Conservation (phyloP, 1,140 invertebrate genomes). For the Brachionus sp. region DNA sequence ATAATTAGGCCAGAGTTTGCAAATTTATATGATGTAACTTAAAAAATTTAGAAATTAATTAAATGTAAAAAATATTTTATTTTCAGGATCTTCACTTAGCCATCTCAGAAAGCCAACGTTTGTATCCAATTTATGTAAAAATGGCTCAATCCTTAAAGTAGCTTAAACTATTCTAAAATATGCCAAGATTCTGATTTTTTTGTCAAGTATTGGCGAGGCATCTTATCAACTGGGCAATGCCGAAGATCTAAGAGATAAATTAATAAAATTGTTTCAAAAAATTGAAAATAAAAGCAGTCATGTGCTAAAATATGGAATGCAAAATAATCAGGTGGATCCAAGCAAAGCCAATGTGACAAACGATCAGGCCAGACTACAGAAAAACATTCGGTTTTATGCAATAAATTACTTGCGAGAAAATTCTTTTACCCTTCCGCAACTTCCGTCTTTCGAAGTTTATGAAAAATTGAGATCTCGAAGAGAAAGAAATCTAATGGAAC, state of each 20-base stretch:
- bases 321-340: not conserved
- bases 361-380: slow-evolving; percentile 1
- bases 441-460: slow-evolving; percentile 14
- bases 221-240: slow-evolving; percentile 78
- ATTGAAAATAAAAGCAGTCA: slow-evolving; percentile 69
- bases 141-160: slow-evolving; percentile 72
- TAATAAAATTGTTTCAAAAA: slow-evolving; percentile 78
- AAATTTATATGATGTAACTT: slow-evolving; percentile 50
- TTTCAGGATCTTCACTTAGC: slow-evolving; percentile 66
- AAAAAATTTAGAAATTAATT: slow-evolving; percentile 48
- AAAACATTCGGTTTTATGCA: slow-evolving; percentile 21
- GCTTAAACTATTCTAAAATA: slow-evolving; percentile 52
- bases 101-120: slow-evolving; percentile 71
- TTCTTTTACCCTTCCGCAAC: slow-evolving; percentile 14
- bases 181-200: slow-evolving; percentile 49
- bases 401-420: slow-evolving; percentile 38
- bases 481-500: slow-evolving; percentile 4
- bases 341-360: not conserved
- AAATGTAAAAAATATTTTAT: not conserved
- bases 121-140: slow-evolving; percentile 77
- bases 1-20: slow-evolving; percentile 22
- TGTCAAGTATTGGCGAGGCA: slow-evolving; percentile 74
- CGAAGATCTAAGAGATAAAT: slow-evolving; percentile 72
- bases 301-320: not conserved
- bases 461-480: not conserved